phyloP scores from a whole-genome alignment of 2,797 vertebrate genomes.

The Rhinoraja longicauda region DNA sequence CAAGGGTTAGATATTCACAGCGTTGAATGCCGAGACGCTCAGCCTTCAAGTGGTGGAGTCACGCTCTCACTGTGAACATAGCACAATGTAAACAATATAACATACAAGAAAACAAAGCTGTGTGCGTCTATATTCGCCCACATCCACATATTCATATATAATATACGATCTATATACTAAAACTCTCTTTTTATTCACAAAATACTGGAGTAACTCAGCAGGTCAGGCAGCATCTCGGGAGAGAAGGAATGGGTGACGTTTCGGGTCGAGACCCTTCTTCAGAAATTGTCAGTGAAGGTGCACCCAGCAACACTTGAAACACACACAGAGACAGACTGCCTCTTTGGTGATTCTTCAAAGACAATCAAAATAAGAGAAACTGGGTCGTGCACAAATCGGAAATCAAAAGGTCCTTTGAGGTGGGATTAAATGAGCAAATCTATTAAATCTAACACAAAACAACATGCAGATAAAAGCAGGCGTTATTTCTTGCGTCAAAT shows the following conservation, averaged over 20 bases:
- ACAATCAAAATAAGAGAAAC: background rate
- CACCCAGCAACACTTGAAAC: background rate
- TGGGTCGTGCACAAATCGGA: constrained; percentile 2
- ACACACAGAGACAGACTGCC: background rate
- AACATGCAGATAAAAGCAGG: constrained; percentile 16
- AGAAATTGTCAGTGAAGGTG: background rate
- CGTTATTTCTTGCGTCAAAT: background rate
- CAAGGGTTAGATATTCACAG: background rate
- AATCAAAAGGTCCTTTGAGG: background rate
- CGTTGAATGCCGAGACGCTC: background rate
- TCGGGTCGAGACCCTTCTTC: too few species aligned
- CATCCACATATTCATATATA: too few species aligned
- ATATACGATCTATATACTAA: too few species aligned
- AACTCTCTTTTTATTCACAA: too few species aligned
- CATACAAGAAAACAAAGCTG: too few species aligned
- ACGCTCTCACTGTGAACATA: too few species aligned
- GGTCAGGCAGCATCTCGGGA: too few species aligned
- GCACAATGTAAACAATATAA: too few species aligned
- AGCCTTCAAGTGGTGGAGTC: too few species aligned
- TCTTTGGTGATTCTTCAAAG: background rate
- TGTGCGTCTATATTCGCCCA: too few species aligned
- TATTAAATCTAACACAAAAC: constrained; percentile 14
- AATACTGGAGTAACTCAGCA: too few species aligned
- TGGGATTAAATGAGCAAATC: constrained; percentile 25
- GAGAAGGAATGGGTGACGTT: too few species aligned